phyloP scores from a whole-genome alignment of 2,113 vertebrate genomes.

The Mesoclemmys tuberculata region DNA sequence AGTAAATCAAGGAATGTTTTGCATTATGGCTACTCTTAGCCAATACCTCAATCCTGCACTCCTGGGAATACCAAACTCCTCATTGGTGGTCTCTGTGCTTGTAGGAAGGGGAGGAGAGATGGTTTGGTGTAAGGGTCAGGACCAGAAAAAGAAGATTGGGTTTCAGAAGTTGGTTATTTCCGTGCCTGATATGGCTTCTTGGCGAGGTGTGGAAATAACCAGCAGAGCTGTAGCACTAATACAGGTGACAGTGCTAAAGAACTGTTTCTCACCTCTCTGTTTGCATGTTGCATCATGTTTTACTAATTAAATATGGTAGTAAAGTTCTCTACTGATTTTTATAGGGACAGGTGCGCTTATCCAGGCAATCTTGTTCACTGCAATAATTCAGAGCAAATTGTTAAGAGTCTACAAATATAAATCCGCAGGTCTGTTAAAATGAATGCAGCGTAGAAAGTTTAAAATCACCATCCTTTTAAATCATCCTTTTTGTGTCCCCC shows the following conservation, averaged over 20 bases:
- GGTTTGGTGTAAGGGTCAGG: not conserved
- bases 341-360: not conserved
- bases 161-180: not conserved
- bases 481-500: not conserved
- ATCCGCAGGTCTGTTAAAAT: not conserved
- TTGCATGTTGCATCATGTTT: not conserved
- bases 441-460: not conserved
- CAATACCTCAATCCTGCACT: not conserved
- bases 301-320: slow-evolving; percentile 19
- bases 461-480: not conserved
- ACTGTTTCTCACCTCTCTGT: not conserved
- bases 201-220: not conserved
- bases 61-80: not conserved
- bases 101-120: not conserved
- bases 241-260: not conserved
- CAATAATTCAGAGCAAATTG: slow-evolving; percentile 24
- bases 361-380: not conserved
- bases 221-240: not conserved
- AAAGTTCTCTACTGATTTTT: not conserved
- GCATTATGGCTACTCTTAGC: not conserved
- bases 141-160: not conserved
- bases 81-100: not conserved
- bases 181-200: not conserved
- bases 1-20: slow-evolving; percentile 31
- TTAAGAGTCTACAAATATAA: not conserved